Percentiles rank a stretch among this genome's conserved stretches.
These are phyloP conservation scores for Sakesphorus luctuosus DNA, from an alignment of 2,113 vertebrate genomes.

Conservation along the genomic window DNA sequence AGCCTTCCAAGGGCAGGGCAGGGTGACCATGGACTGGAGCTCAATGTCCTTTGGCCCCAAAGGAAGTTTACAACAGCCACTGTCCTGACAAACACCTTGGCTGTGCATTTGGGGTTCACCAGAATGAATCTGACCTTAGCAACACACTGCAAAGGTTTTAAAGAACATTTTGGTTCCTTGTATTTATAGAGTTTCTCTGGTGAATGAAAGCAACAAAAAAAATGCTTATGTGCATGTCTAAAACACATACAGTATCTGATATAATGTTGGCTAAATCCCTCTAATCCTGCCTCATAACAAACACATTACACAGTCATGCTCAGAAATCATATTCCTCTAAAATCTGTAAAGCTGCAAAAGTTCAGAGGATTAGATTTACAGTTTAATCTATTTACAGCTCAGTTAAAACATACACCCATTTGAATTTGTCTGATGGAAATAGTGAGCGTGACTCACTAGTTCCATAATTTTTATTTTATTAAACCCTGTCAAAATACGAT, in stretches of 20 bases:
- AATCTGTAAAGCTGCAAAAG: constrained; percentile 4
- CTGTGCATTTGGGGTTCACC: background rate
- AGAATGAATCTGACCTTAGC: background rate
- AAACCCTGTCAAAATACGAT: constrained; percentile 66
- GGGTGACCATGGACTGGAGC: background rate
- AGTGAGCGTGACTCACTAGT: constrained; percentile 39
- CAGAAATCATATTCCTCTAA: background rate
- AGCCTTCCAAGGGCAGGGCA: background rate
- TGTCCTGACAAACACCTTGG: background rate
- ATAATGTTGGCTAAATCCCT: background rate
- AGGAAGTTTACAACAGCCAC: background rate
- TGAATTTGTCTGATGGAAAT: constrained; percentile 33
- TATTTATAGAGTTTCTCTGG: background rate
- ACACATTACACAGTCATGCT: background rate
- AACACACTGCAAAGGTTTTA: background rate
- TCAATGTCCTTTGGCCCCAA: background rate
- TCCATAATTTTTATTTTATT: constrained; percentile 68
- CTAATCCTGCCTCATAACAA: background rate
- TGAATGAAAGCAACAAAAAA: background rate
- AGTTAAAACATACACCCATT: constrained; percentile 13
- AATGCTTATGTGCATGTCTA: background rate
- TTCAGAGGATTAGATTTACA: constrained; percentile 17
- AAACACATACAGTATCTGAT: background rate
- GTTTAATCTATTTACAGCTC: constrained; percentile 37
- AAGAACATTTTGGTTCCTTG: background rate